Base-by-base conservation (phyloP, 92 coral and sea anemone genomes). In the Paragorgia papillata region DNA sequence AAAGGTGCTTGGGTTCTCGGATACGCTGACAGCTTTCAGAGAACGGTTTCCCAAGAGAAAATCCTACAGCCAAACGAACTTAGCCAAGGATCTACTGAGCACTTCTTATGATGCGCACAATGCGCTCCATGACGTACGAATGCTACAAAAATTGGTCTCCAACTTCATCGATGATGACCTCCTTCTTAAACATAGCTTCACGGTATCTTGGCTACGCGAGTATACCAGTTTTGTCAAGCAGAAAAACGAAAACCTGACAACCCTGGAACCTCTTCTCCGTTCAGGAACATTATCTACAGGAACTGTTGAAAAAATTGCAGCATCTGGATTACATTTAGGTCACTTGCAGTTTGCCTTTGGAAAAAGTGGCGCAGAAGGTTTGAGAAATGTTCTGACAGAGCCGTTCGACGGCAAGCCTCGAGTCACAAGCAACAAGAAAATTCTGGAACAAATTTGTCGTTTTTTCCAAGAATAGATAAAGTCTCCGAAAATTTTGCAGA, bases 31-130 rank as follows among this genome's bases (percentile, higher is more conserved):
- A 55, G 85, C 86, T 0, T 88, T 88, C 83, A 65, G 82, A 33
- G 92, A 79, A 49, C 69, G 80, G 13, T 69, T 85, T 9, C 92
- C 92, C 4, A 81, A 84, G 20, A 65, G 86, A 12, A 65, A 64
- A 37, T 83, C 91, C 5, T 74, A 44, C 64, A 83, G 80, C 19
- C 91, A 82, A 62, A 74, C 63, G 62, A 33, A 26, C 33, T 62
- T 87, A 27, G 90, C 56, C 35, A 27, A 57, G 29, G 90, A 87
- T 61, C 88, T 87, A n/a, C 60, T 85, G 27, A 57, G 65, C 28
- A 69, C 71, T 8, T 54, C 82, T 32, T 87, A 87, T 41, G 76
- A 83, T 25, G 90, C 87, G 14, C 90, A 87, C 60, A 87, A 83
- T 63, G 88, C 82, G 0, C 48, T 79, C 49, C 84, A 54, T 20